phyloP scores from a whole-genome alignment of 2,113 vertebrate genomes.

The Struthio camelus region DNA sequence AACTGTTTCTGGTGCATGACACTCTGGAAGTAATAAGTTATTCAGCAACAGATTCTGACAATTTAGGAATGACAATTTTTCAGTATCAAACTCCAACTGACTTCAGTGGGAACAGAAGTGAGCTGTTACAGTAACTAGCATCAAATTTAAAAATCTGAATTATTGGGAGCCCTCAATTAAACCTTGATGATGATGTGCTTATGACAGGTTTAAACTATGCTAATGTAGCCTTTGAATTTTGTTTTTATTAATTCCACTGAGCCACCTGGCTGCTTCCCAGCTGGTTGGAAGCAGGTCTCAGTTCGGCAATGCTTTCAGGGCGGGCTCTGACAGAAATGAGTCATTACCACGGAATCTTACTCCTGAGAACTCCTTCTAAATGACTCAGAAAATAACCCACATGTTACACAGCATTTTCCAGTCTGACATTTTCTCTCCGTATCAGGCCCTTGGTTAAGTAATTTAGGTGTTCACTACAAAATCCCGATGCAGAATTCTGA shows the following conservation, averaged over 20 bases:
- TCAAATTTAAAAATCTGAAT: not conserved
- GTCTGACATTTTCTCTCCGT: not conserved
- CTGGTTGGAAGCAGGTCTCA: slow-evolving; percentile 1
- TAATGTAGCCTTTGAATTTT: slow-evolving; percentile 4
- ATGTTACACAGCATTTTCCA: not conserved
- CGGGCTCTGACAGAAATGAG: not conserved
- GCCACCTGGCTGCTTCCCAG: slow-evolving; percentile 4
- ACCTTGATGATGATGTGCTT: not conserved
- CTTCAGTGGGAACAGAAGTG: not conserved
- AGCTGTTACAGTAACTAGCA: not conserved
- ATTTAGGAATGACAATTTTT: not conserved
- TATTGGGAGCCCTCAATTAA: not conserved
- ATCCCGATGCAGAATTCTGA: not conserved
- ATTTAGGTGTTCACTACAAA: not conserved
- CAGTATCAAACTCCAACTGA: not conserved
- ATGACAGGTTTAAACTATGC: not conserved
- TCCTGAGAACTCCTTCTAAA: slow-evolving; percentile 25
- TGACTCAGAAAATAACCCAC: not conserved
- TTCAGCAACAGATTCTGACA: not conserved
- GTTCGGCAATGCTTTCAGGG: slow-evolving; percentile 1
- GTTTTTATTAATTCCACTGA: slow-evolving; percentile 28
- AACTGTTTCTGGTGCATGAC: not conserved
- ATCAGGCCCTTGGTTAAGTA: not conserved
- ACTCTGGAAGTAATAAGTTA: not conserved
- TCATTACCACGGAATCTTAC: not conserved